These are phyloP conservation scores for Andrena trimmerana DNA, from an alignment of 2,888 invertebrate genomes.

Conservation along the genomic window DNA sequence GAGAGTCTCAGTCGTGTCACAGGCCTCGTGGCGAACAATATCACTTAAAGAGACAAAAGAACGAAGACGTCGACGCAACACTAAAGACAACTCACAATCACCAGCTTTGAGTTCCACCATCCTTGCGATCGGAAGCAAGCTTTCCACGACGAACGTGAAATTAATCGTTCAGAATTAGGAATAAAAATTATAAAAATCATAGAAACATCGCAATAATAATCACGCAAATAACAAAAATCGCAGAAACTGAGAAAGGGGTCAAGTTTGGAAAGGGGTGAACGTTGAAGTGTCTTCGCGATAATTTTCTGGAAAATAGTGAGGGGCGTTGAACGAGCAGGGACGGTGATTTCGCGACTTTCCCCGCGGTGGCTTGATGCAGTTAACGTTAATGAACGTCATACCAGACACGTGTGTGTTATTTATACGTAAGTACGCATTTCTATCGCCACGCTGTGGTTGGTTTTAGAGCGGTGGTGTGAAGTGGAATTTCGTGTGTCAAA, in stretches of 20 bases:
- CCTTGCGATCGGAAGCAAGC: too few relatives aligned
- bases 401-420: slow-evolving; percentile 13
- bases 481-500: slow-evolving; percentile 19
- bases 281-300: too few relatives aligned
- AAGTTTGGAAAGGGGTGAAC: too few relatives aligned
- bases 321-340: background rate
- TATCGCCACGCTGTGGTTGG: background rate
- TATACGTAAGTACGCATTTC: slow-evolving; percentile 31
- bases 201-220: too few relatives aligned
- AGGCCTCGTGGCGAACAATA: slow-evolving; percentile 42
- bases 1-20: slow-evolving; percentile 61
- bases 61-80: background rate
- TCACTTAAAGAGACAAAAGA: background rate
- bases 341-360: background rate
- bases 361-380: background rate
- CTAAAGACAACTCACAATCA: background rate
- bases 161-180: too few relatives aligned
- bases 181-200: too few relatives aligned
- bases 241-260: too few relatives aligned
- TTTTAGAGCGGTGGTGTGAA: slow-evolving; percentile 16
- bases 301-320: background rate
- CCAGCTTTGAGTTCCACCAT: too few relatives aligned
- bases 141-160: too few relatives aligned
- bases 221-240: too few relatives aligned
- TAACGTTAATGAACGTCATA: slow-evolving; percentile 33